phyloP scores from a whole-genome alignment of 1,140 invertebrate genomes.

The Bactericera cockerelli region DNA sequence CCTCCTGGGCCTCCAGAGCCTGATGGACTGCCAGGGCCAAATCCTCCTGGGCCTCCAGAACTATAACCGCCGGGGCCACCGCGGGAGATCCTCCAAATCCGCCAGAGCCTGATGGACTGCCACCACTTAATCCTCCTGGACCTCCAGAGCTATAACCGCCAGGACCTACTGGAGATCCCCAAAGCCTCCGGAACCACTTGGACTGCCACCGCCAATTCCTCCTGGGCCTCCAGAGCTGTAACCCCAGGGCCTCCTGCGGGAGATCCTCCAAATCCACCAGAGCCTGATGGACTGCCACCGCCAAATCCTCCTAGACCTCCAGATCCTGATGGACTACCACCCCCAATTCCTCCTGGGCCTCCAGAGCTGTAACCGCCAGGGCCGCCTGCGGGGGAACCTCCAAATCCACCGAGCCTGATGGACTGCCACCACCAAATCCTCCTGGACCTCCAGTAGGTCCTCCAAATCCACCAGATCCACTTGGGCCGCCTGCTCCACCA shows the following conservation, averaged over 20 bases:
- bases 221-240: not conserved
- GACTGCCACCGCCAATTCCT: not conserved
- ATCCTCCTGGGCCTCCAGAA: not conserved
- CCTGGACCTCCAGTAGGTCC: not conserved
- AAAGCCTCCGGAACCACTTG: not conserved
- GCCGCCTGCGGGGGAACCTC: not conserved
- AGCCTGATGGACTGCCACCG: not conserved
- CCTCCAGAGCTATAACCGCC: not conserved
- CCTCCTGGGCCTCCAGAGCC: not conserved
- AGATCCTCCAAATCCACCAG: not conserved
- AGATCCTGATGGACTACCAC: not conserved
- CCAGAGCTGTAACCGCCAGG: not conserved
- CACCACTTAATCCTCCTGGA: not conserved
- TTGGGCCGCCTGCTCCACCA: not conserved
- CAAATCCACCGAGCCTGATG: not conserved
- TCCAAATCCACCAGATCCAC: not conserved
- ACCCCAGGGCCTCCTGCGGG: not conserved
- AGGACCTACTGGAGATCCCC: not conserved
- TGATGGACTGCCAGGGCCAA: not conserved
- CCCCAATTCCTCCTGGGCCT: not conserved
- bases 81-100: not conserved
- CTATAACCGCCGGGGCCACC: not conserved
- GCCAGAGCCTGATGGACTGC: not conserved
- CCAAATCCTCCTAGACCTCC: constrained; percentile 1
- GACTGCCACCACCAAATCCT: not conserved